Conservation (phyloP, 2,888 invertebrate species). For the Eilema griseolum region DNA sequence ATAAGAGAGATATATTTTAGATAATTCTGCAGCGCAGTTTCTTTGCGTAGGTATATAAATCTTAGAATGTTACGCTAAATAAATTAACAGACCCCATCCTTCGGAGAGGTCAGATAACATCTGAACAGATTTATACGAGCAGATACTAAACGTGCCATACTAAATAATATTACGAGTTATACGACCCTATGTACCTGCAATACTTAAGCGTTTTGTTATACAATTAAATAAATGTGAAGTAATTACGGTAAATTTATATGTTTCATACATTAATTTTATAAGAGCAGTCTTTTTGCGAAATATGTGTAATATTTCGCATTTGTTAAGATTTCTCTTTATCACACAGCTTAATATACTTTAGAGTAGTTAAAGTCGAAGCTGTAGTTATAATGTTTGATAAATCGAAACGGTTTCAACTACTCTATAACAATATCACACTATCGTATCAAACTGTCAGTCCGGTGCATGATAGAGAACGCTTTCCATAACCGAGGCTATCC, state of each 20-base stretch:
- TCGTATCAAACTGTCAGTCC: no score
- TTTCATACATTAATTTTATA: not conserved
- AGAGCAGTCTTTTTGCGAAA: not conserved
- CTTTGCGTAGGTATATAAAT: conserved; percentile 52
- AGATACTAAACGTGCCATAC: conserved; percentile 49
- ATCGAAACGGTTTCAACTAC: no score
- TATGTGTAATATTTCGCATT: no score
- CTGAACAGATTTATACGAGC: conserved; percentile 64
- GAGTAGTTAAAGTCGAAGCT: no score
- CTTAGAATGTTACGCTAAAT: conserved; percentile 61
- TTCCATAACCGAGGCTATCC: no score
- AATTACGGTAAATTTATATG: conserved; percentile 3
- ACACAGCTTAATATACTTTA: no score
- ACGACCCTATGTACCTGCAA: conserved; percentile 8
- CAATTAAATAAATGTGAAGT: not conserved
- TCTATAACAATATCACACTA: no score
- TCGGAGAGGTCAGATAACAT: conserved; percentile 65
- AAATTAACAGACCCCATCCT: conserved; percentile 60
- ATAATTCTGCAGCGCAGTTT: conserved; percentile 31
- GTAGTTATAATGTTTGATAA: no score
- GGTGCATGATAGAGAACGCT: no score
- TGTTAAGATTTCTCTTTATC: no score
- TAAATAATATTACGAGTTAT: conserved; percentile 37
- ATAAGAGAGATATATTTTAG: conserved; percentile 28
- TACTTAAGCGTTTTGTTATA: conserved; percentile 6